A percentile compares a stretch with the other conserved stretches of the same genome.
These are phyloP conservation scores for Drosophila bipectinata DNA, from an alignment of 1,140 invertebrate genomes.

Conservation along the genomic window DNA sequence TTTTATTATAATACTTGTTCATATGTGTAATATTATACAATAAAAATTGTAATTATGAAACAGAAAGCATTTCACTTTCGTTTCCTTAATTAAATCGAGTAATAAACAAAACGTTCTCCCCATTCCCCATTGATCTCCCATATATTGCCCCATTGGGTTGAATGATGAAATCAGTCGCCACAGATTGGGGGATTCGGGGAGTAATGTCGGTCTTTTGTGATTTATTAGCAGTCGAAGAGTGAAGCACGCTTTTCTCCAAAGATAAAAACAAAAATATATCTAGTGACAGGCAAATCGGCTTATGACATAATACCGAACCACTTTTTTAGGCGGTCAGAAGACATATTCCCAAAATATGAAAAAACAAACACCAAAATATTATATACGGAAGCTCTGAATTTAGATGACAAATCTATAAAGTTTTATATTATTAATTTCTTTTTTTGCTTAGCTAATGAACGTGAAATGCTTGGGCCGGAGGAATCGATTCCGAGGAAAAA, in stretches of 20 bases:
- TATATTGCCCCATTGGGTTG: conserved; percentile 47
- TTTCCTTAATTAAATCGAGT: conserved; percentile 4
- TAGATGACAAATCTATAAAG: conserved; percentile 71
- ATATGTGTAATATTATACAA: not conserved
- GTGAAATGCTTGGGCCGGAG: not conserved
- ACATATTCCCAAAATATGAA: conserved; percentile 16
- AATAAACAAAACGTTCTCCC: conserved; percentile 37
- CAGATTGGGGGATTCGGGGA: conserved; percentile 16
- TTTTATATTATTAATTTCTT: conserved; percentile 54
- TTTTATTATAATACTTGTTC: no score
- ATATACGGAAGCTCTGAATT: conserved; percentile 57
- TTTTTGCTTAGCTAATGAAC: conserved; percentile 42
- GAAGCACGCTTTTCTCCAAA: conserved; percentile 18
- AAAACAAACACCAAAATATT: conserved; percentile 25
- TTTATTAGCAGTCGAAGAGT: conserved; percentile 71
- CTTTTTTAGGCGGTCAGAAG: conserved; percentile 31
- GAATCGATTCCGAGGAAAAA: conserved; percentile 8
- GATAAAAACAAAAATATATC: conserved; percentile 18
- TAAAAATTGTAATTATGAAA: not conserved
- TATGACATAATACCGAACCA: conserved; percentile 69
- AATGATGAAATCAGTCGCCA: conserved; percentile 37
- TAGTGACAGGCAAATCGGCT: conserved; percentile 76
- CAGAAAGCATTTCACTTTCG: conserved; percentile 23
- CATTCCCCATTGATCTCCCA: conserved; percentile 28
- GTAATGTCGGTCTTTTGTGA: conserved; percentile 58